phyloP scores from a whole-genome alignment of 2,113 vertebrate species.

The Onychostoma macrolepis region DNA sequence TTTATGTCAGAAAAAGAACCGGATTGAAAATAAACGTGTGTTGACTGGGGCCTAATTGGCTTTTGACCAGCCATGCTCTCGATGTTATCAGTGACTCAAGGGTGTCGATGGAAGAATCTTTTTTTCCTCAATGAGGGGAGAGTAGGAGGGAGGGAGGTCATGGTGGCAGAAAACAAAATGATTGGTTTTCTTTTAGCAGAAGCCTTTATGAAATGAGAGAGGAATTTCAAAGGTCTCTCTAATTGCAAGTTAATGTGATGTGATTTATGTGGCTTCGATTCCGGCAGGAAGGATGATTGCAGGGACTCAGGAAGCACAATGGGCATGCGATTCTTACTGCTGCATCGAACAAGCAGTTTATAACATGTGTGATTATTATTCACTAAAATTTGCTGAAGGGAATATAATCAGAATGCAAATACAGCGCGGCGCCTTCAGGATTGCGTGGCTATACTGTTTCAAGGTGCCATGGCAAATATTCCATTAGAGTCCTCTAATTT shows the following conservation, averaged over 20 bases:
- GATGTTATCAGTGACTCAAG: constrained; percentile 52
- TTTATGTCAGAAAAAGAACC: constrained; percentile 39
- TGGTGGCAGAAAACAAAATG: constrained; percentile 51
- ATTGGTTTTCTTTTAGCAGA: constrained; percentile 57
- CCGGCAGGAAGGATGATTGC: constrained; percentile 44
- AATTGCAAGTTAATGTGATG: constrained; percentile 58
- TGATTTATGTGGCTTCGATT: constrained; percentile 58
- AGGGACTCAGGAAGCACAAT: constrained; percentile 55
- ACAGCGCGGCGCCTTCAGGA: neutral
- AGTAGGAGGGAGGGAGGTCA: constrained; percentile 34
- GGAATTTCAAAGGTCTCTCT: constrained; percentile 54
- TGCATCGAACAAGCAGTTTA: constrained; percentile 29
- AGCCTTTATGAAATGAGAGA: constrained; percentile 54
- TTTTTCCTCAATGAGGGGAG: constrained; percentile 12
- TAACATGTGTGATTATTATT: constrained; percentile 49
- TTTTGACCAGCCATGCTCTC: constrained; percentile 47
- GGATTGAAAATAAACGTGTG: constrained; percentile 39
- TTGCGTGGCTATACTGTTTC: neutral
- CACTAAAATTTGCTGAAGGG: constrained; percentile 36
- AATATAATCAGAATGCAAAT: constrained; percentile 47
- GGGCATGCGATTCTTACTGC: constrained; percentile 50
- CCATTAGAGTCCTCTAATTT: constrained; percentile 8
- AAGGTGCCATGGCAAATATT: constrained; percentile 10
- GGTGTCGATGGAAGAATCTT: constrained; percentile 23
- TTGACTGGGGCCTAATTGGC: constrained; percentile 56